These are phyloP conservation scores for Oryzias melastigma DNA, from an alignment of 2,113 vertebrate species.

Conservation along the genomic window DNA sequence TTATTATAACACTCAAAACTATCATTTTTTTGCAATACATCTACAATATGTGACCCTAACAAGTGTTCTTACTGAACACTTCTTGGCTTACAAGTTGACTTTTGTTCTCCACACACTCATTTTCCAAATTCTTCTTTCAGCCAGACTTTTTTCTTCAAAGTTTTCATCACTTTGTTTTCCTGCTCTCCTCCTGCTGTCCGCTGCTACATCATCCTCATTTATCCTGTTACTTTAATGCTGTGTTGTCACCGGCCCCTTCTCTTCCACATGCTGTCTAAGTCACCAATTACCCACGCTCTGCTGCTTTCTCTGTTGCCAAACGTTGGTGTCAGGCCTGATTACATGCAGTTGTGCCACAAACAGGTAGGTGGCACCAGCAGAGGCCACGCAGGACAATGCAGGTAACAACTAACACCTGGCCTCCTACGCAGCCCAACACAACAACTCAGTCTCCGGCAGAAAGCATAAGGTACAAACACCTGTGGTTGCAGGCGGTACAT, in stretches of 20 bases:
- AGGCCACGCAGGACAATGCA: slow-evolving; percentile 54
- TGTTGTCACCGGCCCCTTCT: slow-evolving; percentile 31
- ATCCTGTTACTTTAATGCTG: slow-evolving; percentile 25
- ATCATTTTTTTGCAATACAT: too few relatives aligned
- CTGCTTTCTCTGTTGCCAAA: slow-evolving; percentile 71
- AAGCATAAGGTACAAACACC: slow-evolving; percentile 61
- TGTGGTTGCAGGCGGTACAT: slow-evolving; percentile 27
- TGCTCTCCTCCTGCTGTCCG: slow-evolving; percentile 25
- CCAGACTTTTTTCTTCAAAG: slow-evolving; percentile 15
- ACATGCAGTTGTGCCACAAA: slow-evolving; percentile 66
- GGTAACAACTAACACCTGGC: slow-evolving; percentile 60
- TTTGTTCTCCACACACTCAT: slow-evolving; percentile 13
- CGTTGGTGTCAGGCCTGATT: slow-evolving; percentile 51
- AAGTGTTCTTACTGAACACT: slow-evolving; percentile 29
- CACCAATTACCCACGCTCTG: slow-evolving; percentile 71
- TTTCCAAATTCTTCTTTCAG: slow-evolving; percentile 18
- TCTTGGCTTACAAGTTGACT: slow-evolving; percentile 31
- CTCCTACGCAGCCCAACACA: slow-evolving; percentile 50
- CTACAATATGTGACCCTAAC: too few relatives aligned
- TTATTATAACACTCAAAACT: too few relatives aligned
- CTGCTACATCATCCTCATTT: slow-evolving; percentile 26
- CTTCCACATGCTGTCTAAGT: slow-evolving; percentile 48
- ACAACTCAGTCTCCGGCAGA: slow-evolving; percentile 28
- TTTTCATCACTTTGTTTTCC: slow-evolving; percentile 26
- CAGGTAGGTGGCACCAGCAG: slow-evolving; percentile 67